phyloP scores from a whole-genome alignment of 2,113 vertebrate species.

The Corvus cornix region DNA sequence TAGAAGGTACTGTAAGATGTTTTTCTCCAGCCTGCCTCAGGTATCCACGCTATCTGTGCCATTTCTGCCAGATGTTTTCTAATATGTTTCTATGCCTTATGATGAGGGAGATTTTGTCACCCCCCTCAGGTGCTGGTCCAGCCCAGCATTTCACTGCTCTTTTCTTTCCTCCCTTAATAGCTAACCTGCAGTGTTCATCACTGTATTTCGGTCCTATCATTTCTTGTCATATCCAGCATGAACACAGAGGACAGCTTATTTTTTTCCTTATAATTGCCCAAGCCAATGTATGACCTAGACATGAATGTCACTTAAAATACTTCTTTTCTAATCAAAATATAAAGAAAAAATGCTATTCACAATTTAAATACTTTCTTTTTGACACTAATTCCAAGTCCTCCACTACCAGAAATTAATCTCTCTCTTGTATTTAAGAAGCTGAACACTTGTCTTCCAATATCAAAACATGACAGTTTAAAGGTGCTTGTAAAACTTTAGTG shows the following conservation, averaged over 20 bases:
- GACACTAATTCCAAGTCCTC: neutral
- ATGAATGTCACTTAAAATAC: neutral
- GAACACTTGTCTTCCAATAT: neutral
- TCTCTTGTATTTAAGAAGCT: neutral
- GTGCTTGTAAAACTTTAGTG: neutral
- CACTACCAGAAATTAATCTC: neutral
- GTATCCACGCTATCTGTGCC: neutral
- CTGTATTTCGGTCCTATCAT: neutral
- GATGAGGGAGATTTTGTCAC: neutral
- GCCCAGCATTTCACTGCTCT: neutral
- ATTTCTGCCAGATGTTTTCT: neutral
- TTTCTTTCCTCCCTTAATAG: neutral
- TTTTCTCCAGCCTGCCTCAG: neutral
- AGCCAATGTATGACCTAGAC: neutral
- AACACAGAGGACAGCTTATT: neutral
- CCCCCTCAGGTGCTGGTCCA: neutral
- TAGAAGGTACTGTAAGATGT: neutral
- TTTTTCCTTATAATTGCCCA: neutral
- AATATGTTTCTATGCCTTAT: neutral
- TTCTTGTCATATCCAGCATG: neutral
- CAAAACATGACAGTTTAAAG: neutral
- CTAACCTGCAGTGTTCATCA: neutral
- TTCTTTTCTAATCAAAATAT: neutral
- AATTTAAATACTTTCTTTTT: neutral
- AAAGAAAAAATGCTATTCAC: neutral